phyloP scores from a whole-genome alignment of 1,140 invertebrate genomes.

The Papilio machaon region DNA sequence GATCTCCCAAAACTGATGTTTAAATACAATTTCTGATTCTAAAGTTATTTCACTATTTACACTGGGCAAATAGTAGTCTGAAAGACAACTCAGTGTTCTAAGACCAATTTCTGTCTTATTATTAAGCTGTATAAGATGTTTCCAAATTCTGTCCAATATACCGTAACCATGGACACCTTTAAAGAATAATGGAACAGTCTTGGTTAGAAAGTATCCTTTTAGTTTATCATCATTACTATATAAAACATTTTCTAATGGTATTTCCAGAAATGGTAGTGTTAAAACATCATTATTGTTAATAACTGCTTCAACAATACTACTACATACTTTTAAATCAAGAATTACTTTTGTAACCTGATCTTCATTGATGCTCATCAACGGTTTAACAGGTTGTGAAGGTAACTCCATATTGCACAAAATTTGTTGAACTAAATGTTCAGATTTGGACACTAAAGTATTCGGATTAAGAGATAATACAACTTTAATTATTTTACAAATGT shows the following conservation, averaged over 20 bases:
- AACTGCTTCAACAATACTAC: slow-evolving; percentile 64
- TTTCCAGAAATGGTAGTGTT: slow-evolving; percentile 61
- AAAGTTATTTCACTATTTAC: slow-evolving; percentile 41
- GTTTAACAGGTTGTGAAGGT: slow-evolving; percentile 29
- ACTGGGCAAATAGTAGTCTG: slow-evolving; percentile 68
- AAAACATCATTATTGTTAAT: slow-evolving; percentile 49
- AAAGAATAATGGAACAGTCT: slow-evolving; percentile 61
- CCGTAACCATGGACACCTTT: slow-evolving; percentile 56
- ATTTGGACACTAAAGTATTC: slow-evolving; percentile 58
- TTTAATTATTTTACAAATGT: slow-evolving; percentile 60
- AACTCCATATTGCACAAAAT: slow-evolving; percentile 57
- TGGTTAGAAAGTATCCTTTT: slow-evolving; percentile 62
- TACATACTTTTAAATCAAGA: slow-evolving; percentile 58
- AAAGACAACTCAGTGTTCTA: slow-evolving; percentile 64
- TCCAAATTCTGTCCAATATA: slow-evolving; percentile 71
- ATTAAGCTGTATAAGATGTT: slow-evolving; percentile 50
- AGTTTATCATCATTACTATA: slow-evolving; percentile 55
- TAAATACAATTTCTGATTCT: slow-evolving; percentile 55
- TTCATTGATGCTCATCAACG: slow-evolving; percentile 13
- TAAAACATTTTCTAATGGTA: slow-evolving; percentile 62
- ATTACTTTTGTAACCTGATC: slow-evolving; percentile 41
- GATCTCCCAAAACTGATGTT: slow-evolving; percentile 65
- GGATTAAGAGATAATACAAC: slow-evolving; percentile 59
- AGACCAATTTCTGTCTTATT: slow-evolving; percentile 48
- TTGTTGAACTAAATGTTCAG: slow-evolving; percentile 75